phyloP scores from a whole-genome alignment of 2,797 vertebrate species.

The Chrosomus eos region DNA sequence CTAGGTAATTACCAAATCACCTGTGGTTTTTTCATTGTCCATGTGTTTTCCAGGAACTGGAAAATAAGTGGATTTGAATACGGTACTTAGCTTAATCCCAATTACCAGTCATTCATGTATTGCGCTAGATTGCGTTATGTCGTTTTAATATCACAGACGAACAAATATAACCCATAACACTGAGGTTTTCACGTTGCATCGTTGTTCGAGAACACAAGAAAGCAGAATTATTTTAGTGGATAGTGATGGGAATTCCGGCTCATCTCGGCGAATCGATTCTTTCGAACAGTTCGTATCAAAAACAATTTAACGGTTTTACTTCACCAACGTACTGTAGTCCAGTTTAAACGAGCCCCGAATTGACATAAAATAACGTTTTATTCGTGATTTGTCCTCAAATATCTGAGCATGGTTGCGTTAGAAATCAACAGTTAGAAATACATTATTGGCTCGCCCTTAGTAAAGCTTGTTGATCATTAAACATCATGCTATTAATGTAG shows the following conservation, averaged over 20 bases:
- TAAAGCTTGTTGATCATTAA: not conserved
- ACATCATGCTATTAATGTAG: not conserved
- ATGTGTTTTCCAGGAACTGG: not conserved
- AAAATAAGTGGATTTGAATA: conserved; percentile 1
- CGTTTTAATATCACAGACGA: not conserved
- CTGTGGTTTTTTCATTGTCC: not conserved
- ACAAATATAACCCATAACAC: not conserved
- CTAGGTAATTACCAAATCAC: no score
- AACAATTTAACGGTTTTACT: not conserved
- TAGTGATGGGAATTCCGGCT: not conserved
- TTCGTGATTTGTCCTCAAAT: not conserved
- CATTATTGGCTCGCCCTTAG: not conserved
- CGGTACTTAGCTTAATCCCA: not conserved
- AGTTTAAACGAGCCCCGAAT: not conserved
- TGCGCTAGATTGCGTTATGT: not conserved
- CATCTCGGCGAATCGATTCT: not conserved
- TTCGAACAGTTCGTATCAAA: not conserved
- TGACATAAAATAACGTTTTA: not conserved
- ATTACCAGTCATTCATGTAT: not conserved
- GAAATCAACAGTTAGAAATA: not conserved
- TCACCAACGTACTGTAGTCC: not conserved
- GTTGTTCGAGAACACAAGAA: not conserved
- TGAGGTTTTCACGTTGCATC: not conserved
- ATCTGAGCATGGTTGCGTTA: not conserved
- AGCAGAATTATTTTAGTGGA: not conserved